phyloP scores from a whole-genome alignment of 2,113 vertebrate species.

The Odocoileus virginianus region DNA sequence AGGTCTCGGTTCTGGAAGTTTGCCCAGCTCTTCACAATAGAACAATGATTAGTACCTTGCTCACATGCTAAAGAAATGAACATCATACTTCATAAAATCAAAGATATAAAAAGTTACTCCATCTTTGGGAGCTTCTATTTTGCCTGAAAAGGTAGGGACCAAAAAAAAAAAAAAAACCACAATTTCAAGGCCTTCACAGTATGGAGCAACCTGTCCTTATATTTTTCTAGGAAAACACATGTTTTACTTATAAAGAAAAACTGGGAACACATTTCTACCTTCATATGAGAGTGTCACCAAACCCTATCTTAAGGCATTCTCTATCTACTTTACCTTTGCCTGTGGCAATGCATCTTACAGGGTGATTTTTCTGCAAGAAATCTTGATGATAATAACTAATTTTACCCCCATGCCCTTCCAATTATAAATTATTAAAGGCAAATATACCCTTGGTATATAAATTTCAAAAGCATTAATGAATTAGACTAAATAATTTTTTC shows the following conservation, averaged over 20 bases:
- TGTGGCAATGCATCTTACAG: not conserved
- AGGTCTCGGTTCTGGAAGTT: not conserved
- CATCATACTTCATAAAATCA: constrained; percentile 10
- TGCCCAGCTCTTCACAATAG: constrained; percentile 22
- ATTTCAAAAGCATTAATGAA: not conserved
- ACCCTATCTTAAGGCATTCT: not conserved
- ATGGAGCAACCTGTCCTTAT: not conserved
- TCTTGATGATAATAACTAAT: not conserved
- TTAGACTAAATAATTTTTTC: not conserved
- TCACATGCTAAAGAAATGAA: constrained; percentile 22
- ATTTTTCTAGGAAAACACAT: not conserved
- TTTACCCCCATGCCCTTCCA: not conserved
- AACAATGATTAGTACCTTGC: constrained; percentile 44
- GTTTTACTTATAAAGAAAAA: not conserved
- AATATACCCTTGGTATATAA: not conserved
- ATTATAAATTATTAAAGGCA: not conserved
- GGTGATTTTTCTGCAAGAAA: not conserved
- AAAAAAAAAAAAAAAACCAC: not conserved
- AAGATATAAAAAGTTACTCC: not conserved
- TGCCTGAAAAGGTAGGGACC: not conserved
- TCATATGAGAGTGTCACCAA: not conserved
- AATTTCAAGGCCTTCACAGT: not conserved
- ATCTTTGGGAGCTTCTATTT: not conserved
- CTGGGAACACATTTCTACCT: not conserved
- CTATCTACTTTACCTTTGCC: not conserved